phyloP scores from a whole-genome alignment of 2,113 vertebrate genomes.

The Danionella cerebrum region DNA sequence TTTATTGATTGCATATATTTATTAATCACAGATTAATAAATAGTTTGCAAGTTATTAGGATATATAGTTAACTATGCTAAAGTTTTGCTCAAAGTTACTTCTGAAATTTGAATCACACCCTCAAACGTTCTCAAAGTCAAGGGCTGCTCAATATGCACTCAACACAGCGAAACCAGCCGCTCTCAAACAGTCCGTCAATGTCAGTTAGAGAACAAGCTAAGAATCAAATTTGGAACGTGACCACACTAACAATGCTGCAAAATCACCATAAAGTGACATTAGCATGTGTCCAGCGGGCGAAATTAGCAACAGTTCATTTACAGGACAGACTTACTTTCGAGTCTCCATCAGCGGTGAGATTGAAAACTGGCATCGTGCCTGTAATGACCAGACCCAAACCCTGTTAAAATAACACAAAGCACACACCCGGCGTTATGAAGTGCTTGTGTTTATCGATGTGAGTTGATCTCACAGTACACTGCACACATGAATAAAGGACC shows the following conservation, averaged over 20 bases:
- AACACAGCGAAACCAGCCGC: not conserved
- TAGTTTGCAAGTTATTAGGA: no score
- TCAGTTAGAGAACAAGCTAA: not conserved
- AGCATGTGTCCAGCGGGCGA: not conserved
- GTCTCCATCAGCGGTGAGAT: slow-evolving; percentile 79
- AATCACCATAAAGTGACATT: not conserved
- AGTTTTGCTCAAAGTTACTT: not conserved
- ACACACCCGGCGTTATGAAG: not conserved
- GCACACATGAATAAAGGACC: not conserved
- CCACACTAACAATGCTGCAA: not conserved
- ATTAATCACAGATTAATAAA: no score
- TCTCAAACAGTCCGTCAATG: slow-evolving; percentile 6
- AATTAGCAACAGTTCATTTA: not conserved
- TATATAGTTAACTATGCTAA: no score
- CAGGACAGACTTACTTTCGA: slow-evolving; percentile 64
- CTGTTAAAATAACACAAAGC: slow-evolving; percentile 50
- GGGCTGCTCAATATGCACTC: slow-evolving; percentile 1
- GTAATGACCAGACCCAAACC: slow-evolving; percentile 93
- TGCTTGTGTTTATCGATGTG: not conserved
- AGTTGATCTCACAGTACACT: not conserved
- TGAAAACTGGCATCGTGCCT: slow-evolving; percentile 93
- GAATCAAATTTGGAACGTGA: not conserved
- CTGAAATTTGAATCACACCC: not conserved
- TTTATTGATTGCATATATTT: no score
- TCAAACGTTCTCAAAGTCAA: slow-evolving; percentile 27